phyloP scores from a whole-genome alignment of 1,140 invertebrate genomes.

The Dendroctonus valens region DNA sequence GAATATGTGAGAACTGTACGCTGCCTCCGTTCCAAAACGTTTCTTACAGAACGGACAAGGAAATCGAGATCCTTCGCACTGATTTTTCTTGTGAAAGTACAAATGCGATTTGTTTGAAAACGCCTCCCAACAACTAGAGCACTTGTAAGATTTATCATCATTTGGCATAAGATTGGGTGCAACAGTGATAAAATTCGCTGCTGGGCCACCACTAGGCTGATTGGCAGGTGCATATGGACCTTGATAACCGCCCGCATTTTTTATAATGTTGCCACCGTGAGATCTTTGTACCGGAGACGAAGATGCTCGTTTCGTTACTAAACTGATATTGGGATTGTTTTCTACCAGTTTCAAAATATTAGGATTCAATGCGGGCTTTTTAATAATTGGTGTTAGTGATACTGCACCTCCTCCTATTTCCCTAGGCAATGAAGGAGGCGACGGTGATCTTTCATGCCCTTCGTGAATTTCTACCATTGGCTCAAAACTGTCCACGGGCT shows the following conservation, averaged over 20 bases:
- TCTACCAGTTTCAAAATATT: constrained; percentile 47
- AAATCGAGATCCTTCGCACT: constrained; percentile 47
- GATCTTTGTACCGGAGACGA: constrained; percentile 15
- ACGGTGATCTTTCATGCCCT: constrained; percentile 28
- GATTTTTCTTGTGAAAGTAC: constrained; percentile 50
- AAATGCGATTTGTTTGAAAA: constrained; percentile 49
- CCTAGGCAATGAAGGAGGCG: constrained; percentile 14
- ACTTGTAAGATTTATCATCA: constrained; percentile 43
- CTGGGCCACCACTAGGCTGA: constrained; percentile 1
- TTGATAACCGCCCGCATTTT: constrained; percentile 25
- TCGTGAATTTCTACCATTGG: constrained; percentile 49
- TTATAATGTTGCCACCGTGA: constrained; percentile 13
- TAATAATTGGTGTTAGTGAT: constrained; percentile 46
- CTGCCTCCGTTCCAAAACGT: constrained; percentile 47
- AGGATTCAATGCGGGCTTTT: constrained; percentile 43
- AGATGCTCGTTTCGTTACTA: constrained; percentile 33
- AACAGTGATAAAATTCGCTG: constrained; percentile 6
- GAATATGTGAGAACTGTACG: constrained; percentile 50
- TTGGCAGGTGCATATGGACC: constrained; percentile 24
- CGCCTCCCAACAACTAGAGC: constrained; percentile 45
- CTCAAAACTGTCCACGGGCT: constrained; percentile 44
- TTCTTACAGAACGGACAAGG: constrained; percentile 51
- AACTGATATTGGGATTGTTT: constrained; percentile 48
- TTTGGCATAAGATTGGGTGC: constrained; percentile 14
- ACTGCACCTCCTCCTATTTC: constrained; percentile 40